phyloP scores from a whole-genome alignment of 2,113 vertebrate genomes.

The Gadus chalcogrammus region DNA sequence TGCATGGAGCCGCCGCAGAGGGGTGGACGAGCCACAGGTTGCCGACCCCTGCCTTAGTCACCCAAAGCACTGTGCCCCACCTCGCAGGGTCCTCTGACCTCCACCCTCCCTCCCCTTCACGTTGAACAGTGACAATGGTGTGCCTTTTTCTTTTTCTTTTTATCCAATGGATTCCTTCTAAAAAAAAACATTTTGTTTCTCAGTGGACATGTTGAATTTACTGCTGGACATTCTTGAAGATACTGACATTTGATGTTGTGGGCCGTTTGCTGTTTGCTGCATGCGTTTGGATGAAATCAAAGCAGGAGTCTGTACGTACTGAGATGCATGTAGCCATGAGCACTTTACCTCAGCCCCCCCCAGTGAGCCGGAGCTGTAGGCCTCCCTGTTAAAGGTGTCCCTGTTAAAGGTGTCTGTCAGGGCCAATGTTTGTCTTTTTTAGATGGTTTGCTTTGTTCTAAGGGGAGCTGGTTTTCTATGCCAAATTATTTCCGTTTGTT shows the following conservation, averaged over 20 bases:
- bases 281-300: background rate
- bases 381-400: background rate
- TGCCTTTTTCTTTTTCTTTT: background rate
- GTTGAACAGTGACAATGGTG: slow-evolving; percentile 13
- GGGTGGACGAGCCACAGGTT: background rate
- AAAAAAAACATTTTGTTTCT: background rate
- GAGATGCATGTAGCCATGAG: slow-evolving; percentile 16
- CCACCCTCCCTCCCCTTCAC: background rate
- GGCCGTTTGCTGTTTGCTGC: slow-evolving; percentile 16
- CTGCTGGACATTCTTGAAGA: slow-evolving; percentile 17
- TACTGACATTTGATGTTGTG: slow-evolving; percentile 22
- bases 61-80: slow-evolving; percentile 6
- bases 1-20: background rate
- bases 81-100: slow-evolving; percentile 2
- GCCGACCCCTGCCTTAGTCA: background rate
- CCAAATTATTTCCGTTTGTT: slow-evolving; percentile 11
- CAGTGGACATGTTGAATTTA: background rate
- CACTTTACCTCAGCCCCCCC: slow-evolving; percentile 23
- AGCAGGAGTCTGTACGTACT: background rate
- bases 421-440: background rate
- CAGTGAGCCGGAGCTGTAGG: slow-evolving; percentile 5
- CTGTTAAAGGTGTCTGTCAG: background rate
- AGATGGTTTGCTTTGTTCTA: background rate
- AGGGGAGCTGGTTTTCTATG: slow-evolving; percentile 45
- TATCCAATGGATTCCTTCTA: background rate